Base-by-base conservation (phyloP, 1,140 invertebrate genomes). In the Scylla paramamosain region DNA sequence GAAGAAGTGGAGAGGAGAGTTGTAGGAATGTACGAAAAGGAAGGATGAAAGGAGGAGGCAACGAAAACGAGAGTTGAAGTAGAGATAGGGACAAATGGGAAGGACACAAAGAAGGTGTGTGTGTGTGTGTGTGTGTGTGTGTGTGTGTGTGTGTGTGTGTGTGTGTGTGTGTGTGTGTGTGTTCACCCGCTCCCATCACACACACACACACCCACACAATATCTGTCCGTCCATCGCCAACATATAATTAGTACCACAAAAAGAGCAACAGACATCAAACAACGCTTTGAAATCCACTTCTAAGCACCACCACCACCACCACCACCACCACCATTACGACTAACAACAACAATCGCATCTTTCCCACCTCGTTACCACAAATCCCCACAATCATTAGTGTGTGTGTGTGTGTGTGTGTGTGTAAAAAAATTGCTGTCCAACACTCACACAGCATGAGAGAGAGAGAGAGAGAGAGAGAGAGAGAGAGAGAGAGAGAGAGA, bases 391-490 rank as follows among this genome's bases (percentile, higher is more conserved):
- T 39, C 39, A 39, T 39, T 39, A 39, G 39, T 39, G 39, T 39
- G 39, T 39, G 39, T 39, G 39, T 39, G 39, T 6, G 39, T 39
- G 6, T 39, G 39, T 39, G 39, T 39, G 39, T 39, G 39, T 39
- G 39, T 39, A 6, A 39, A 39, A 39, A 6, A 39, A 2, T 39
- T 39, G 39, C 39, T 39, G 6, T 6, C 39, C 39, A 39, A 39
- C 39, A 39, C 39, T 2, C 39, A 39, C 39, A 59, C 12, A 59
- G n/a, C 28, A 29, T 4, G 84, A 87, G 31, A 87, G 83, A 84
- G 83, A 84, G 83, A 84, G 83, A 84, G 84, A 87, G 31, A 32
- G 84, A 87, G 84, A 32, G 31, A n/a, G 67, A 77, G 67, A n/a
- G n/a, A 77, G 52, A 59, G 52, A 59, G 52, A 59, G 52, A 59